Evolutionary conservation across 2,113 vertebrate species (phyloP).

Genomic region (Burhinus bistriatus): DNA sequence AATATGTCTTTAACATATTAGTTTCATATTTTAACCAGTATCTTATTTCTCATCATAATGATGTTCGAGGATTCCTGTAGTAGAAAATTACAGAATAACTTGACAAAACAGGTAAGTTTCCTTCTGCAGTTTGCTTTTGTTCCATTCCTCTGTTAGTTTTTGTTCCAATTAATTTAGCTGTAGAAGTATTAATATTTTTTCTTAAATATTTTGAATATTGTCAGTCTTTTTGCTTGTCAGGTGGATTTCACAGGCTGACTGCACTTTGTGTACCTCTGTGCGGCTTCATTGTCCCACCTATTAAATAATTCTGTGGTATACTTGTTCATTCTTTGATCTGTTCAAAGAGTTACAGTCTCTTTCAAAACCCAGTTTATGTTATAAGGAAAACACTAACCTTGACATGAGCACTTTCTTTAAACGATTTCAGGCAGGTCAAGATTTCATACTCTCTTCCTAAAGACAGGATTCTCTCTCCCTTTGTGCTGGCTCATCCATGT

Average conservation of each 20-base stretch:
- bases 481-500: rapidly evolving
- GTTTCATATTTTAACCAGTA: neutral
- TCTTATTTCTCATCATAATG: neutral
- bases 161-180: neutral
- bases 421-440: neutral
- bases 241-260: neutral
- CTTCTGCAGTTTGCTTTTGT: neutral
- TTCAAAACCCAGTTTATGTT: neutral
- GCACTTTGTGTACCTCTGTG: neutral
- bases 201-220: neutral
- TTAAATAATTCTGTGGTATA: neutral
- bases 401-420: neutral
- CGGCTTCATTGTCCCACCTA: neutral
- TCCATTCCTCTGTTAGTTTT: neutral
- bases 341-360: neutral
- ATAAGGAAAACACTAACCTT: neutral
- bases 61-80: neutral
- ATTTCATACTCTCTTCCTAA: neutral
- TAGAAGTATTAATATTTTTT: neutral
- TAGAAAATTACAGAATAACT: neutral
- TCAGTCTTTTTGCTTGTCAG: neutral
- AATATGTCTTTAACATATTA: neutral
- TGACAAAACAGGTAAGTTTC: neutral
- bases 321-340: neutral
- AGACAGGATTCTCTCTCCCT: neutral